Evolutionary conservation across 2,888 invertebrate species (phyloP).

Genomic region (Halictus ligatus): DNA sequence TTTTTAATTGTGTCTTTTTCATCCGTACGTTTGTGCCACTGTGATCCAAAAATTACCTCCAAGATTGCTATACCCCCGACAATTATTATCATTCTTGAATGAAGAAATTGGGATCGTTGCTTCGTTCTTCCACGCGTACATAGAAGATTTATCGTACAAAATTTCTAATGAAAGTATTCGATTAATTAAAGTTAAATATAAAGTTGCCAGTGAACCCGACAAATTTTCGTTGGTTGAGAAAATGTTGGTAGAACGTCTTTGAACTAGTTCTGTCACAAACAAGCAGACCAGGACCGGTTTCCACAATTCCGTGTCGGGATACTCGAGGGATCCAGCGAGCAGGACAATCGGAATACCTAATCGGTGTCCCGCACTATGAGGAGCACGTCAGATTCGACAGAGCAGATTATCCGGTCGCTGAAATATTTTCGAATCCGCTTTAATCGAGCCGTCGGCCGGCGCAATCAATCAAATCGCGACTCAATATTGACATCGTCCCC

Average conservation of each 20-base stretch:
- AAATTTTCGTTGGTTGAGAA: neutral
- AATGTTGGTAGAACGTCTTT: neutral
- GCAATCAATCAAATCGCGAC: conserved; percentile 21
- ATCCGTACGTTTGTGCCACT: no score
- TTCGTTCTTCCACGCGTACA: neutral
- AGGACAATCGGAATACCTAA: conserved; percentile 41
- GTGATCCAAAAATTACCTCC: neutral
- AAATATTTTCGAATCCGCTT: conserved; percentile 40
- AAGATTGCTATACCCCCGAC: neutral
- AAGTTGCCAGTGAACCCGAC: neutral
- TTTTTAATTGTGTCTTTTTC: neutral
- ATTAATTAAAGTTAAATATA: neutral
- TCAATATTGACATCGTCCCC: neutral
- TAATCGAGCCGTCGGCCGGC: conserved; percentile 15
- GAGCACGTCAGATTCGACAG: conserved; percentile 28
- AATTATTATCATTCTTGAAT: neutral
- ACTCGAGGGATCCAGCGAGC: neutral
- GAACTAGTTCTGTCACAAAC: neutral
- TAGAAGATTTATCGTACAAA: neutral
- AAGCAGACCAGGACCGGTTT: neutral
- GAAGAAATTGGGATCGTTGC: neutral
- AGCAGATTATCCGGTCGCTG: conserved; percentile 36
- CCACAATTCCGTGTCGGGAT: neutral
- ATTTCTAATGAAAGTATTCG: neutral
- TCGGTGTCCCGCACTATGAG: conserved; percentile 22